Percentiles rank a stretch among this genome's conserved stretches.
These are phyloP conservation scores for Potorous gilbertii DNA, from an alignment of 2,797 vertebrate species.

Conservation along the genomic window DNA sequence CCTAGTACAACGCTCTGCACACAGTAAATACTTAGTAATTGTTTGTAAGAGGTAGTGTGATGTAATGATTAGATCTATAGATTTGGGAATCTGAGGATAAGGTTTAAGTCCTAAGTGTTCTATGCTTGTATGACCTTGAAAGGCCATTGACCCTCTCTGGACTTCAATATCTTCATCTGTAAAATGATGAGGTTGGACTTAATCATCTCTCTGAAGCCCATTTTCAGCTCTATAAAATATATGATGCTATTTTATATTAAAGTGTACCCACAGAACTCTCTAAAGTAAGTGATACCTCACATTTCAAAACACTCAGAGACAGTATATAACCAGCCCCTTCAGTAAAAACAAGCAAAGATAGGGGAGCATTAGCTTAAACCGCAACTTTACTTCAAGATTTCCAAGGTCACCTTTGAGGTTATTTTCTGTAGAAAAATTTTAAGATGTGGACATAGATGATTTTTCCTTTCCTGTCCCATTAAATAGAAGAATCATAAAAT, in stretches of 20 bases:
- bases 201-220: not conserved
- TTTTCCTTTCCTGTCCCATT: constrained; percentile 54
- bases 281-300: not conserved
- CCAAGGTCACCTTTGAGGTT: not conserved
- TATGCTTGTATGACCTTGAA: not conserved
- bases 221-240: not conserved
- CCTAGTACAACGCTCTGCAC: not conserved
- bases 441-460: constrained; percentile 10
- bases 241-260: not conserved
- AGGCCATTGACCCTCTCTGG: not conserved
- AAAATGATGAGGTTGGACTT: not conserved
- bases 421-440: not conserved
- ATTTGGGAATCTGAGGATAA: not conserved
- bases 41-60: not conserved
- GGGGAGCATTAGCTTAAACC: not conserved
- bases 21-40: not conserved
- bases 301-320: not conserved
- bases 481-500: constrained; percentile 51
- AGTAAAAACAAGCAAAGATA: not conserved
- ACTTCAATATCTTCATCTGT: not conserved
- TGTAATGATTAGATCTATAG: not conserved
- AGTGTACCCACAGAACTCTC: not conserved
- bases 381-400: not conserved
- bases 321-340: not conserved
- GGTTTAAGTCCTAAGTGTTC: not conserved